Evolutionary conservation across 2,888 invertebrate genomes (phyloP).

Genomic region (Acrobasis repandana): DNA sequence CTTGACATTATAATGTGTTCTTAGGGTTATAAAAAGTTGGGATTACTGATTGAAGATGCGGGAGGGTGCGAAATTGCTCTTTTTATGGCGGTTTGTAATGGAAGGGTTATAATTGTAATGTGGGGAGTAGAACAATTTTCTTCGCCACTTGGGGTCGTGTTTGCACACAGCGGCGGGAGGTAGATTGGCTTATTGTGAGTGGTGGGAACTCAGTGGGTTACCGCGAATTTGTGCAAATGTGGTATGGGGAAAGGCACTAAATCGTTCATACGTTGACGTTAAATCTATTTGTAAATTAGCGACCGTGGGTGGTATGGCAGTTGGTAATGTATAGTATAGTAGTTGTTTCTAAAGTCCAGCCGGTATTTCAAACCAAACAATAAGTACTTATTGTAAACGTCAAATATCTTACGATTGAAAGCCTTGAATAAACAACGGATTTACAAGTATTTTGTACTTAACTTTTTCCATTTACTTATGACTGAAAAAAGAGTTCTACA

Average conservation of each 20-base stretch:
- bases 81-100: conserved; percentile 6
- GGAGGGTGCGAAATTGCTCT: conserved; percentile 32
- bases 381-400: too few species aligned
- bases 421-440: too few species aligned
- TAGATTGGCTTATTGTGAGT: conserved; percentile 68
- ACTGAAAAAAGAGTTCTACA: too few species aligned
- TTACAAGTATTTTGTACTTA: too few species aligned
- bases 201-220: conserved; percentile 27
- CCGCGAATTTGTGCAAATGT: conserved; percentile 27
- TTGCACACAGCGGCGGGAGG: conserved; percentile 71
- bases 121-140: conserved; percentile 36
- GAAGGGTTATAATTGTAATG: conserved; percentile 11
- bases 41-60: conserved; percentile 21
- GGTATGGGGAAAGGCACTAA: conserved; percentile 15
- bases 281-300: background rate
- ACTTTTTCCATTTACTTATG: too few species aligned
- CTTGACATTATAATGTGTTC: conserved; percentile 31
- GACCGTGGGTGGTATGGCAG: background rate
- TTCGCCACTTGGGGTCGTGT: conserved; percentile 53
- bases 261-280: background rate
- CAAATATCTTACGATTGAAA: too few species aligned
- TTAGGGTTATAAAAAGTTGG: background rate
- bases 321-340: background rate
- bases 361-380: too few species aligned
- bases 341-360: too few species aligned